Base-by-base conservation (phyloP, 2,888 invertebrate genomes). In the Anoncus sp. region DNA sequence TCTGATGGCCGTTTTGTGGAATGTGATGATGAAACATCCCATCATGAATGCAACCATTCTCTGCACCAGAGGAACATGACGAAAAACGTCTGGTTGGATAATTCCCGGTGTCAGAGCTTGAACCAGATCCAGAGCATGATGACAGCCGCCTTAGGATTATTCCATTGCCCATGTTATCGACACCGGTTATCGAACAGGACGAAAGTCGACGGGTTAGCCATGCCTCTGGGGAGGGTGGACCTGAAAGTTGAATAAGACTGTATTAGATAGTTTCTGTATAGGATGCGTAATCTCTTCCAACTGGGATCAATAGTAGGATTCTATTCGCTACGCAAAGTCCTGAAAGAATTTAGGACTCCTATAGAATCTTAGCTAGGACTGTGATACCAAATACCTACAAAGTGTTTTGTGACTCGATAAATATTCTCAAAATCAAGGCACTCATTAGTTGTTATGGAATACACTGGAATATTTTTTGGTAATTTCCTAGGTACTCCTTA, bases 171-270 rank as follows among this genome's bases (percentile, higher is more conserved):
- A 93, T 92, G 69, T 92, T 92, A 31, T 93, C 93, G 10, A 94
- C 92, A 53, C 93, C 90, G 84, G 92, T 92, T 81, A 95, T 90
- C 74, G 96, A 95, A 84, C 96, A 95, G 27, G 95, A 94, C 57
- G 95, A 95, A 85, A 95, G 91, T 80, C 96, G 92, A 40, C 96
- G 92, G 18, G 95, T 92, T 75, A 94, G 90, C 92, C 94, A 95
- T 20, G 94, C 94, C 57, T 95, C 95, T 5, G 92, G 93, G 0
- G 94, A 94, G 4, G 94, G 91, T 16, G 95, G 90, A 81, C 94
- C 90, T 76, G 92, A 88, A 86, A 94, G 93, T 93, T 86, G 94
- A 94, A 43, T 93, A 94, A 4, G 92, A 92, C n/a, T n/a, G 22
- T 35, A 14, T 63, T 20, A 31, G 10, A 20, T 20, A 1, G 3